Conservation (phyloP, 2,888 invertebrate species). For the Eurytoma adleriae region DNA sequence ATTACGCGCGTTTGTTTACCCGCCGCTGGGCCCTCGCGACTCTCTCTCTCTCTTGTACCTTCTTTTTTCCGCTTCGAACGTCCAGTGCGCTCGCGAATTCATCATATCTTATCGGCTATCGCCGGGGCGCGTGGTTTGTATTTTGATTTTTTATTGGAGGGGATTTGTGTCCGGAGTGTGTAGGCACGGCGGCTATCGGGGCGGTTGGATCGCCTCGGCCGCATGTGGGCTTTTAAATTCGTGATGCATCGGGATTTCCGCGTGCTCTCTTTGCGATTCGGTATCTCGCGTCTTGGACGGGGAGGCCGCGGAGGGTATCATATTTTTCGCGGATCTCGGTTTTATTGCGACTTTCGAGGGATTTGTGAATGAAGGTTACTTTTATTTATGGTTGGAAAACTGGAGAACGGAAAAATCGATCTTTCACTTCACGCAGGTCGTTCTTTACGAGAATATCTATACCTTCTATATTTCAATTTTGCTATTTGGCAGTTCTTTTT, state of each 20-base stretch:
- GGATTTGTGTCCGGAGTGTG: neutral
- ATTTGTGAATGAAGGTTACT: too few species aligned
- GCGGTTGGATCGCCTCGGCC: neutral
- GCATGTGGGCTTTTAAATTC: neutral
- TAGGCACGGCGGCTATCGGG: neutral
- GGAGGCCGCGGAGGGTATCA: neutral
- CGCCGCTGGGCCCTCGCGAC: neutral
- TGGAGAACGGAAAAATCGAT: too few species aligned
- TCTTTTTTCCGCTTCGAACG: slow-evolving; percentile 5
- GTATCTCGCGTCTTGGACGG: neutral
- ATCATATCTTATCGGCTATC: slow-evolving; percentile 55
- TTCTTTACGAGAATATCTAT: too few species aligned
- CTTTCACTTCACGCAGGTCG: too few species aligned
- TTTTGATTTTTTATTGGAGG: slow-evolving; percentile 10
- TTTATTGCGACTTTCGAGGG: neutral
- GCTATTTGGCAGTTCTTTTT: too few species aligned
- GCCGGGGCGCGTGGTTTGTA: neutral
- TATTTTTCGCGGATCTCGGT: neutral
- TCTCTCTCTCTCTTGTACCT: neutral
- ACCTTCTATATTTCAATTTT: too few species aligned
- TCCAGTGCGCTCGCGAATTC: slow-evolving; percentile 12
- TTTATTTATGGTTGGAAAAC: too few species aligned
- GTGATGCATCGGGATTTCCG: neutral
- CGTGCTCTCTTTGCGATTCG: neutral
- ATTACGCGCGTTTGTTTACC: slow-evolving; percentile 44